Percentiles rank a stretch among this genome's conserved stretches.
Conservation (phyloP, 2,113 vertebrate species). For the Macquaria australasica region DNA sequence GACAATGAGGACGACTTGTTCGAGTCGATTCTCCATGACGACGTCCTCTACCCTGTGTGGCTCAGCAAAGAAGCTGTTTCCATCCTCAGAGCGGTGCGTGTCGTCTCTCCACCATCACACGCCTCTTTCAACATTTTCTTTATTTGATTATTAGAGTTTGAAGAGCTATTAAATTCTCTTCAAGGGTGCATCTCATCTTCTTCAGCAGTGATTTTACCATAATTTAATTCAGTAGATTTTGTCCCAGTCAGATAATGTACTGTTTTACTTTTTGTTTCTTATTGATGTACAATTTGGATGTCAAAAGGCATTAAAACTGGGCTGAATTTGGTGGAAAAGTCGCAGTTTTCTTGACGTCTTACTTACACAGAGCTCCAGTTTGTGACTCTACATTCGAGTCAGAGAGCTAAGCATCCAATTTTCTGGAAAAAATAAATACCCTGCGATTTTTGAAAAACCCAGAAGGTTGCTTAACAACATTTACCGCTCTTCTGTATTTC, state of each 20-base stretch:
- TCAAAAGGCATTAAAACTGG: background rate
- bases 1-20: slow-evolving; percentile 99
- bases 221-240: background rate
- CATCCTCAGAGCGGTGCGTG: slow-evolving; percentile 94
- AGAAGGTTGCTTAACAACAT: background rate
- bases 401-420: background rate
- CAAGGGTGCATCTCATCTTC: background rate
- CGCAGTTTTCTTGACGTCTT: background rate
- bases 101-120: background rate
- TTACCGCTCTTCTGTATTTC: background rate
- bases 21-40: slow-evolving; percentile 97
- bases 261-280: background rate
- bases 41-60: slow-evolving; percentile 99
- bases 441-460: too few relatives aligned
- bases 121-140: background rate
- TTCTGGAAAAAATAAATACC: background rate
- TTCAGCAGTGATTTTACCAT: background rate
- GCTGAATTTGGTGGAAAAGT: background rate
- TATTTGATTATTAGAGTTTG: background rate
- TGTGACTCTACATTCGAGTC: background rate
- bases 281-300: too few relatives aligned
- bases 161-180: accelerated
- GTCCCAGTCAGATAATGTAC: background rate
- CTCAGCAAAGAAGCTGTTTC: slow-evolving; percentile 99
- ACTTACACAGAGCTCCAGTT: background rate